Conservation (phyloP, 2,888 invertebrate genomes). For the Byasa hedistus region DNA sequence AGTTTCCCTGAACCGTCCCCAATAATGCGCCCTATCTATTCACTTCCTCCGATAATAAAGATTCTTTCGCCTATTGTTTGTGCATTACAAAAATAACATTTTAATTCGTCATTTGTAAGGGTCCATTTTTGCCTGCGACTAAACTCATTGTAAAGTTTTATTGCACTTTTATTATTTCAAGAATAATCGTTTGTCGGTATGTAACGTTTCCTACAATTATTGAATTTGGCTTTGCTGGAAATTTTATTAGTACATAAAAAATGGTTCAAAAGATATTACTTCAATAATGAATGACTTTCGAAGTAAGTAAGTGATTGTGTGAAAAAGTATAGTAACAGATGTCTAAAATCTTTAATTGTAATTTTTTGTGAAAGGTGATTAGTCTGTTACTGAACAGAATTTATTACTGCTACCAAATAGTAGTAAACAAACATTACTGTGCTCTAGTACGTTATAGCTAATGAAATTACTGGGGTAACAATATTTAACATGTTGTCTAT, state of each 20-base stretch:
- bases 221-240: conserved; percentile 16
- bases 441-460: no score
- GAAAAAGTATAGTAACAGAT: neutral
- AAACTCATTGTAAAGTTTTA: conserved; percentile 62
- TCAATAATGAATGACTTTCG: conserved; percentile 1
- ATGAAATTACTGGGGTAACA: no score
- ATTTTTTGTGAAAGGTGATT: neutral
- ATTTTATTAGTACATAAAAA: conserved; percentile 21
- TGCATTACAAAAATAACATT: conserved; percentile 65
- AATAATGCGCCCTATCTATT: conserved; percentile 68
- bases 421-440: no score
- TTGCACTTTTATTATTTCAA: conserved; percentile 53
- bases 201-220: conserved; percentile 30
- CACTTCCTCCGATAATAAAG: conserved; percentile 74
- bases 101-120: conserved; percentile 65
- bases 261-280: conserved; percentile 15
- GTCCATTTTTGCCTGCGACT: conserved; percentile 43
- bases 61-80: conserved; percentile 65
- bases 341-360: neutral
- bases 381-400: neutral
- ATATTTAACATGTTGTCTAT: no score
- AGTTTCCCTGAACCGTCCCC: conserved; percentile 58
- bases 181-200: conserved; percentile 43
- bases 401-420: neutral
- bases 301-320: neutral